These are phyloP conservation scores for Achatina immaculata DNA, from an alignment of 1,140 invertebrate genomes.

Conservation along the genomic window DNA sequence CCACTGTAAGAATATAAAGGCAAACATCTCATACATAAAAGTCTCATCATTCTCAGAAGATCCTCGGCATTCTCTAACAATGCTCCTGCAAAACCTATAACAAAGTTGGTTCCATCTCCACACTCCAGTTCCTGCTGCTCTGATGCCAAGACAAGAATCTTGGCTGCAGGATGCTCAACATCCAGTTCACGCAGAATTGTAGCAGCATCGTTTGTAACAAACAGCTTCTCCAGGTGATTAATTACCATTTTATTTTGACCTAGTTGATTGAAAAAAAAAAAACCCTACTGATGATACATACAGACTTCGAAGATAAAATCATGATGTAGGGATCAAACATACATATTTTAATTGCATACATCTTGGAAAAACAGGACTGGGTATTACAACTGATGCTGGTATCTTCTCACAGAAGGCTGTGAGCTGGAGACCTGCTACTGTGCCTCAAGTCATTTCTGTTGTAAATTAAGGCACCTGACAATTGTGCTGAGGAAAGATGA, in stretches of 20 bases:
- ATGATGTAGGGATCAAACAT: neutral
- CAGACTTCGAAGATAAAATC: neutral
- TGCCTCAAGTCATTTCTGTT: no score
- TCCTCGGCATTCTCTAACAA: conserved; percentile 94
- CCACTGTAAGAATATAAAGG: no score
- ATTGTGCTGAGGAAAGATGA: no score
- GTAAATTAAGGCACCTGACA: no score
- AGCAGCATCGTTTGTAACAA: conserved; percentile 98
- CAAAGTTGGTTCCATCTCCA: conserved; percentile 99
- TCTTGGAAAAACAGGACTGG: neutral
- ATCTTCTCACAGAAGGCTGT: neutral
- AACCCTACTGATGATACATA: neutral
- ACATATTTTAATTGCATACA: neutral
- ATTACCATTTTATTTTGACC: conserved; percentile 99
- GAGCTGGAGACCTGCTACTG: neutral
- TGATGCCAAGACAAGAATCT: conserved; percentile 94
- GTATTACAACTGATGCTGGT: neutral
- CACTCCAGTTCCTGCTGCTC: conserved; percentile 99
- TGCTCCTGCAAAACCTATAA: conserved; percentile 93
- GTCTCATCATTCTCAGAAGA: conserved; percentile 83
- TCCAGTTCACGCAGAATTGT: conserved; percentile 84
- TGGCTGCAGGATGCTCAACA: conserved; percentile 97
- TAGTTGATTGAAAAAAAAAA: neutral
- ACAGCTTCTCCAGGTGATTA: conserved; percentile 98
- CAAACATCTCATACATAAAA: no score